A percentile compares a stretch with the other conserved stretches of the same genome.
These are phyloP conservation scores for Cyanoderma ruficeps DNA, from an alignment of 2,113 vertebrate species.

Conservation along the genomic window DNA sequence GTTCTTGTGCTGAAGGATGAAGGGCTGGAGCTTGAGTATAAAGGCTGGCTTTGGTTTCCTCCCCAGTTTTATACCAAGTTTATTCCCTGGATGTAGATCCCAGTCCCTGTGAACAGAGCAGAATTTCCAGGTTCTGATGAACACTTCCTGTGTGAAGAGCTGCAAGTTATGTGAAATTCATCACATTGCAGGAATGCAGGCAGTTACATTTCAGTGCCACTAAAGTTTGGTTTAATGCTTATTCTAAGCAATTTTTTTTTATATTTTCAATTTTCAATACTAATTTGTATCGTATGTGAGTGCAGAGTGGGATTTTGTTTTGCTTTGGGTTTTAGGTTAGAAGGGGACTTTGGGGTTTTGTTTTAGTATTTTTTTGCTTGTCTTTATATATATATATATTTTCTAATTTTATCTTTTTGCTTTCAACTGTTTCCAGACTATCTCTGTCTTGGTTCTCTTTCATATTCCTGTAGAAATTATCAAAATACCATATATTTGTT, in stretches of 20 bases:
- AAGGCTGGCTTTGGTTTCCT: not conserved
- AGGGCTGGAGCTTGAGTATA: not conserved
- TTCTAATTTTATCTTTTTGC: not conserved
- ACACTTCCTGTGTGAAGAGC: not conserved
- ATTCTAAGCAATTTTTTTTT: not conserved
- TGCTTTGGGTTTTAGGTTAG: not conserved
- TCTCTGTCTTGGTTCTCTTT: not conserved
- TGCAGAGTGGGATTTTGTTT: not conserved
- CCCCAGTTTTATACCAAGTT: not conserved
- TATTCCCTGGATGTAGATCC: not conserved
- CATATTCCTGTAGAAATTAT: not conserved
- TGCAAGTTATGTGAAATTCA: not conserved
- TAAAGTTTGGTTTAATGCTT: not conserved
- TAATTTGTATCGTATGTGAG: not conserved
- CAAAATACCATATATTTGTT: not conserved
- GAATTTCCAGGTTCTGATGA: not conserved
- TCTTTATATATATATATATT: not conserved
- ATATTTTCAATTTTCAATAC: not conserved
- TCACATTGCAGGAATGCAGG: not conserved
- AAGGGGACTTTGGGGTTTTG: fast-evolving
- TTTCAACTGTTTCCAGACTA: not conserved
- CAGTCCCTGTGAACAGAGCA: not conserved
- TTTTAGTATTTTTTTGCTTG: not conserved
- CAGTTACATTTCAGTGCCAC: not conserved
- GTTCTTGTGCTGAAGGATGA: not conserved